Evolutionary conservation across 2,113 vertebrate species (phyloP), one percentile per base, ranked within the genome.

Genomic region (Mormoops blainvillei): DNA sequence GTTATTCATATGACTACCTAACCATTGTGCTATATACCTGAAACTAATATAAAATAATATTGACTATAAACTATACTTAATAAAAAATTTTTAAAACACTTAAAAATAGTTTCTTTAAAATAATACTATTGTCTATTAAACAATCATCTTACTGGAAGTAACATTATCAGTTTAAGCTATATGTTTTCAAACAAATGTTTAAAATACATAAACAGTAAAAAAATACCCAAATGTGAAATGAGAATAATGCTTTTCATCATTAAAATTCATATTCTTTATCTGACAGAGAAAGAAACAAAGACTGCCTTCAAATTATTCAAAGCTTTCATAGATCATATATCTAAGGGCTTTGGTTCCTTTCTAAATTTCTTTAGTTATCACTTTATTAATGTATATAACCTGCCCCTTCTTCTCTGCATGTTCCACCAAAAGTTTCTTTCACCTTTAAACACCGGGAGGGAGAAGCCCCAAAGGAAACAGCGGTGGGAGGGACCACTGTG

Each of bases 341-440:
- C 65, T 67, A 92, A 28, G 28, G 36, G 41, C n/a, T 81, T 38
- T 63, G 67, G 67, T 71, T 84, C 43, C 68, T 76, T 87, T 80
- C n/a, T 28, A 81, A 70, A 9, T 43, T 56, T 73, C 11, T 84
- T 52, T n/a, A 89, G 56, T 78, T 95, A 36, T 77, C 56, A 82
- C 61, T 80, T 88, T 67, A 83, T 65, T 94, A 84, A 92, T 89
- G 71, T 87, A 89, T 56, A 56, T 43, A 76, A 96, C 31, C 48
- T 81, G 7, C 11, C 67, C 54, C n/a, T 70, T 48, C 22, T 70
- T 87, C 45, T 76, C 28, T 92, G 31, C n/a, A 93, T 38, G 22
- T 63, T 91, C 12, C 58, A 36, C 56, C 67, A 45, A 63, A 76
- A 41, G 18, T 77, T 71, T 77, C n/a, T 50, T 95, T 54, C 36